Percentiles rank a stretch among this genome's conserved stretches.
Evolutionary conservation across 1,140 invertebrate species (phyloP).

Genomic region (Lordiphosa mommai): DNA sequence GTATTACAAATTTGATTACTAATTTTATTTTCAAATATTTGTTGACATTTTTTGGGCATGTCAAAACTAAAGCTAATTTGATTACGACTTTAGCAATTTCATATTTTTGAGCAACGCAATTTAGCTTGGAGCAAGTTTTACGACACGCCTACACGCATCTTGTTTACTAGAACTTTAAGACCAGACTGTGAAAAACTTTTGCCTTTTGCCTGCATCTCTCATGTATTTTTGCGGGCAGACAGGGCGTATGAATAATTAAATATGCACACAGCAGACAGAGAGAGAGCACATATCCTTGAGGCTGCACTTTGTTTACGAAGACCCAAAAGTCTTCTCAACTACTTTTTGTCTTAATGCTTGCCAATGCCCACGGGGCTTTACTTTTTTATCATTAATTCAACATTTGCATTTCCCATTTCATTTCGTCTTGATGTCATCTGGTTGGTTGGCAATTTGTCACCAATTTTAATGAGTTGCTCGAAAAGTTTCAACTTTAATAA

Average conservation of each 20-base stretch:
- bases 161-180: constrained; percentile 55
- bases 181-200: constrained; percentile 39
- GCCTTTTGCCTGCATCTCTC: constrained; percentile 28
- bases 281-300: constrained; percentile 42
- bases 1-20: too few species aligned
- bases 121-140: constrained; percentile 35
- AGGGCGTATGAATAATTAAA: constrained; percentile 74
- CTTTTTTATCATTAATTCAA: constrained; percentile 56
- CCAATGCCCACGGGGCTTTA: constrained; percentile 23
- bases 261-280: constrained; percentile 32
- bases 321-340: constrained; percentile 40
- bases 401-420: constrained; percentile 71
- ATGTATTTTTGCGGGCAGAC: constrained; percentile 59
- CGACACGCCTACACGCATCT: constrained; percentile 29
- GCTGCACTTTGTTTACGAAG: constrained; percentile 57
- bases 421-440: neutral
- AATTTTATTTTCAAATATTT: too few species aligned
- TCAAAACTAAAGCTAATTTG: constrained; percentile 52
- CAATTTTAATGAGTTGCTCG: constrained; percentile 8
- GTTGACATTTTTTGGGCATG: too few species aligned
- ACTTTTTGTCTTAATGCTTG: constrained; percentile 59
- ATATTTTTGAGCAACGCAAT: constrained; percentile 49
- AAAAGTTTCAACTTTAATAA: constrained; percentile 7
- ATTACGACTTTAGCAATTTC: constrained; percentile 52
- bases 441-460: neutral